A percentile compares a stretch with the other conserved stretches of the same genome.
phyloP scores from a whole-genome alignment of 2,113 vertebrate genomes.

The Erythrolamprus reginae region DNA sequence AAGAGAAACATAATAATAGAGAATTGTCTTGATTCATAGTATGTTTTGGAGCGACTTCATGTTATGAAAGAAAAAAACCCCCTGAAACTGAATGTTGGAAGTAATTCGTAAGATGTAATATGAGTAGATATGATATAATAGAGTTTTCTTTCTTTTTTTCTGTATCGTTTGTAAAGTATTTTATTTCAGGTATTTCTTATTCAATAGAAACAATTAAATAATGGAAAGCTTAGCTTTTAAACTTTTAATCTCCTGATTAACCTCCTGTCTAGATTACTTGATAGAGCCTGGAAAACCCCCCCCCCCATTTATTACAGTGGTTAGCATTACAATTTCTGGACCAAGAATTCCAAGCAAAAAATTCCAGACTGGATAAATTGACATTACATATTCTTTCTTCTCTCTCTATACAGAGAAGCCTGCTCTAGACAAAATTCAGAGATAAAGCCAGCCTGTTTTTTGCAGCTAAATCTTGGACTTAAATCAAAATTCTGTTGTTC shows the following conservation, averaged over 20 bases:
- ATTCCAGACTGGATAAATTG: neutral
- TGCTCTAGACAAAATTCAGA: neutral
- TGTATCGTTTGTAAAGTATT: neutral
- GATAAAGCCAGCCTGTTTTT: neutral
- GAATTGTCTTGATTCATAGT: neutral
- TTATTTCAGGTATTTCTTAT: neutral
- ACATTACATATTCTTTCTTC: neutral
- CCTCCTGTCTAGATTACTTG: neutral
- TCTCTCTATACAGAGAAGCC: neutral
- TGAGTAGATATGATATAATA: neutral
- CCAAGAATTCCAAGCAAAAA: neutral
- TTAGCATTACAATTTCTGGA: neutral
- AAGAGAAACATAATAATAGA: neutral
- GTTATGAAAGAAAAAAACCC: neutral
- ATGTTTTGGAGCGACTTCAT: neutral
- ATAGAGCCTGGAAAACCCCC: neutral
- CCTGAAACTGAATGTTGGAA: neutral
- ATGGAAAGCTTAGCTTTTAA: neutral
- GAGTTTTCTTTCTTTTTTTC: neutral
- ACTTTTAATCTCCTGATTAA: neutral
- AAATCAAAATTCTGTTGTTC: neutral
- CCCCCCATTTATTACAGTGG: neutral
- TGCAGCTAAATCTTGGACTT: neutral
- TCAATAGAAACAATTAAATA: neutral
- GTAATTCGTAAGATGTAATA: neutral